Evolutionary conservation across 35 echinoderm and acorn worm species (phyloP), one percentile per base, ranked within the genome.

Genomic region (Hemicentrotus pulcherrimus): DNA sequence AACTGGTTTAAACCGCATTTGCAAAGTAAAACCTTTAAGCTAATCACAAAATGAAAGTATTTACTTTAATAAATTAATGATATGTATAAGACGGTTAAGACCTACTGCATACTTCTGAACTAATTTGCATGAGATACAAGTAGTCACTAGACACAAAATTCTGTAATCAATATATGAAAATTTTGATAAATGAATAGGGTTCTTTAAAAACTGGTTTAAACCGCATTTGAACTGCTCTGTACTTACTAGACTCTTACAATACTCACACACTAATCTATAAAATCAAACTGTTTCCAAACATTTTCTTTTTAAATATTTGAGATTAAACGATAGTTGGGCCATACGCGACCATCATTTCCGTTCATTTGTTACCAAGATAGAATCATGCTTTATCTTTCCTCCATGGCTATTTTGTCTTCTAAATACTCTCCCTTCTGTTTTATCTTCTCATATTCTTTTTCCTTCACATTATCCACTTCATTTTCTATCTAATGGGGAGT

Each of bases 151-250:
- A 24, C 24, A 24, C 1, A 6, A 71, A 7, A 28, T 78, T 4
- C 18, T 78, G 65, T 28, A n/a, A n/a, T n/a, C 24, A 28, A 28
- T n/a, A 78, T 7, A 28, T 71, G 65, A n/a, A 78, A 78, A 78
- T 78, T 78, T 28, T 28, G 6, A 4, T 71, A 19, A 24, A 71
- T 59, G 65, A 78, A 78, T 78, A 22, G 65, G 19, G 65, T 7
- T 78, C 65, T 78, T 78, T 78, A 78, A 78, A 70, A 78, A 78
- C 65, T 22, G 28, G 65, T 78, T 78, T 78, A 78, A 78, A 78
- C 65, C 0, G 65, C 65, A 78, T 78, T 78, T 78, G 16, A 12
- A 10, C 9, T 0, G 35, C 12, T 55, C 15, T 10, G 15, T 15
- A 15, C 9, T 55, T 55, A 15, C 50, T 55, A 11, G 50, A 15